phyloP scores from a whole-genome alignment of 2,113 vertebrate species.

The Columba livia region DNA sequence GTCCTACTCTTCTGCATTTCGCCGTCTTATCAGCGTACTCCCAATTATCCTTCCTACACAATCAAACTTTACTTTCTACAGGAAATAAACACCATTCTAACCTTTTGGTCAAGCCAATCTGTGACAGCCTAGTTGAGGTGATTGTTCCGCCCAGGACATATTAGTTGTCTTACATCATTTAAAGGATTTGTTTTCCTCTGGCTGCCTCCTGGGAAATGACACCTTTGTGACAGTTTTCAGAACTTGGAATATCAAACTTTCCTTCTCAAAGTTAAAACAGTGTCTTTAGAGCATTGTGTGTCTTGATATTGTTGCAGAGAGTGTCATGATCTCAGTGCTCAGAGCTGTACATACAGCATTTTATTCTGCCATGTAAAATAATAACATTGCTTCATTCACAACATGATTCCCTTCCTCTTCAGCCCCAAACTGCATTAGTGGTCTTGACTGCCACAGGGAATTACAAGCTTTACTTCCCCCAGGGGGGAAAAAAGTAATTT shows the following conservation, averaged over 20 bases:
- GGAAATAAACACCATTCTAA: neutral
- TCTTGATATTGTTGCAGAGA: neutral
- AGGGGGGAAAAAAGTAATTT: neutral
- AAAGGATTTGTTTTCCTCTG: neutral
- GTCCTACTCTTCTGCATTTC: neutral
- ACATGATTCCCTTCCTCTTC: neutral
- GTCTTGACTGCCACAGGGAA: neutral
- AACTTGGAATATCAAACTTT: neutral
- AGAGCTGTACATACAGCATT: neutral
- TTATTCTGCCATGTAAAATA: neutral
- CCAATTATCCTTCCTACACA: neutral
- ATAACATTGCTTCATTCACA: neutral
- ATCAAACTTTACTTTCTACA: neutral
- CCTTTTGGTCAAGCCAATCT: neutral
- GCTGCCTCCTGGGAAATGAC: neutral
- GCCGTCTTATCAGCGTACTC: neutral
- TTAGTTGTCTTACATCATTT: neutral
- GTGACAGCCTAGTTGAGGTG: neutral
- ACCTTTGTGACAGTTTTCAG: neutral
- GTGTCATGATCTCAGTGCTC: neutral
- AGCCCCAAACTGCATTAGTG: neutral
- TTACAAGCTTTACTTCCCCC: neutral
- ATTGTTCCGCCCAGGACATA: neutral
- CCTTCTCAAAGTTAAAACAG: neutral
- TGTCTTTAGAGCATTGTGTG: neutral